These are phyloP conservation scores for Knipowitschia caucasica DNA, from an alignment of 2,797 vertebrate species.

Conservation along the genomic window DNA sequence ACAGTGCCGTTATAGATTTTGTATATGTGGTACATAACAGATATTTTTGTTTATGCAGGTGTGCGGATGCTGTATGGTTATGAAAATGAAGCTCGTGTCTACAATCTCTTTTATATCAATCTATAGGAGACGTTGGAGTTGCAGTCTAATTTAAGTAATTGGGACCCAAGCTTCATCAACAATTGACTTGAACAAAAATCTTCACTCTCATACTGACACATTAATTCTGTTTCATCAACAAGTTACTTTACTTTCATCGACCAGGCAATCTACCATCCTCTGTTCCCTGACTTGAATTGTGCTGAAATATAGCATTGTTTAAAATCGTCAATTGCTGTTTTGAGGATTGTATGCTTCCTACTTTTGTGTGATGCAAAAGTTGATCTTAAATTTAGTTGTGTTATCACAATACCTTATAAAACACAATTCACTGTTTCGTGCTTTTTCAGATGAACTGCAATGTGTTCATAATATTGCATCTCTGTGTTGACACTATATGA, in stretches of 20 bases:
- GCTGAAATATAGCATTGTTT: background rate
- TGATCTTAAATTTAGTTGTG: background rate
- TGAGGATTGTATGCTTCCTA: background rate
- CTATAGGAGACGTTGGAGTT: constrained; percentile 37
- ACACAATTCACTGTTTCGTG: background rate
- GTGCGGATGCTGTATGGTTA: constrained; percentile 35
- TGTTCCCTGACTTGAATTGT: background rate
- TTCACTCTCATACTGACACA: background rate
- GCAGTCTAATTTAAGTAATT: constrained; percentile 45
- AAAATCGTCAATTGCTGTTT: background rate
- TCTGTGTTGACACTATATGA: background rate
- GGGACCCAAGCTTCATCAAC: constrained; percentile 37
- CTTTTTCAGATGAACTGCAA: background rate
- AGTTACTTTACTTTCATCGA: background rate
- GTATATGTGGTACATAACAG: constrained; percentile 16
- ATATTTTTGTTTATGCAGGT: constrained; percentile 27
- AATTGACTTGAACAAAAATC: constrained; percentile 22
- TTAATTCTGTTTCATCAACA: too few species aligned
- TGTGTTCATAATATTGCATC: background rate
- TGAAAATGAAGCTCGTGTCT: constrained; percentile 44
- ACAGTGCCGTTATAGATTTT: constrained; percentile 36
- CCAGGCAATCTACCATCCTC: background rate
- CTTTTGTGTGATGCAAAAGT: background rate
- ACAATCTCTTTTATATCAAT: constrained; percentile 46
- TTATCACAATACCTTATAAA: background rate